Evolutionary conservation across 2,888 invertebrate genomes (phyloP).

Genomic region (Acrobasis repandana): DNA sequence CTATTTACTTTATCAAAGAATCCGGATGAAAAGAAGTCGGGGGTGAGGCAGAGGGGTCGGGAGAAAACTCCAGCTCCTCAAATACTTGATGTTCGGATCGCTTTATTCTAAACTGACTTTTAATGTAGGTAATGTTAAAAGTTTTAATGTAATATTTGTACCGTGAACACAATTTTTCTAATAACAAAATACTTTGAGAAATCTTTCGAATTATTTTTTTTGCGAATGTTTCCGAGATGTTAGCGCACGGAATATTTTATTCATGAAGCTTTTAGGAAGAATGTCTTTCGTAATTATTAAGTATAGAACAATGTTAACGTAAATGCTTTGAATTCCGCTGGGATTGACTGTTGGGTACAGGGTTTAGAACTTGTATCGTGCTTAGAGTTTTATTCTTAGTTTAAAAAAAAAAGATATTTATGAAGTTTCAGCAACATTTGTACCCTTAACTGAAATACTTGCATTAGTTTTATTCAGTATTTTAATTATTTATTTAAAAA

Average conservation of each 20-base stretch:
- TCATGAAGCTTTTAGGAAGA: slow-evolving; percentile 22
- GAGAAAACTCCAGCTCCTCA: slow-evolving; percentile 29
- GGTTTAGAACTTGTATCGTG: background rate
- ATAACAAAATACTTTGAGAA: slow-evolving; percentile 30
- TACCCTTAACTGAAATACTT: too few species aligned
- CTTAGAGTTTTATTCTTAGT: background rate
- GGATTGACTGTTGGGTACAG: background rate
- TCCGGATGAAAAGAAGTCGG: slow-evolving; percentile 30
- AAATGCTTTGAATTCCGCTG: slow-evolving; percentile 2
- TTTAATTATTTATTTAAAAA: too few species aligned
- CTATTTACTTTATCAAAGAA: too few species aligned
- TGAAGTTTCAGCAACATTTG: too few species aligned
- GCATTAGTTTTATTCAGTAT: too few species aligned
- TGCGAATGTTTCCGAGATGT: slow-evolving; percentile 11
- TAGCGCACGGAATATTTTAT: slow-evolving; percentile 17
- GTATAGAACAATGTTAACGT: slow-evolving; percentile 5
- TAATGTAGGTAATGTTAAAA: slow-evolving; percentile 63
- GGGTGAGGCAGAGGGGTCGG: slow-evolving; percentile 24
- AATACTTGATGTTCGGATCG: slow-evolving; percentile 59
- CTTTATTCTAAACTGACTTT: slow-evolving; percentile 71
- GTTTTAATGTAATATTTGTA: slow-evolving; percentile 58
- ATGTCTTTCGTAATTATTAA: slow-evolving; percentile 10
- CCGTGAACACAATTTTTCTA: slow-evolving; percentile 32
- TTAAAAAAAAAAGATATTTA: too few species aligned
- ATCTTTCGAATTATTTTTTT: slow-evolving; percentile 20